Conservation (phyloP, 2,797 vertebrate species). For the Pteronotus mesoamericanus region DNA sequence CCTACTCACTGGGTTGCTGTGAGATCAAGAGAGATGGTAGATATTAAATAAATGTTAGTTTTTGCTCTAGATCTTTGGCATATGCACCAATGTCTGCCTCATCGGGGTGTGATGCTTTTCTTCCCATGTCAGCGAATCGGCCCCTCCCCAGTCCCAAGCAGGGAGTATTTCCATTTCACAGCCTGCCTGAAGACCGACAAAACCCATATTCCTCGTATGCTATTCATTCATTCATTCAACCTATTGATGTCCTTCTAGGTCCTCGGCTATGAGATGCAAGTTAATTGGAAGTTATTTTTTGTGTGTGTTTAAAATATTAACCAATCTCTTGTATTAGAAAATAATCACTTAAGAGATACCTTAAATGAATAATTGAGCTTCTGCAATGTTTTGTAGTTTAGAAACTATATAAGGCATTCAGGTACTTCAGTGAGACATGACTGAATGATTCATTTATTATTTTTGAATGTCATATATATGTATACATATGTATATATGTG, state of each 20-base stretch:
- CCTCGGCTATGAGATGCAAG: conserved; percentile 59
- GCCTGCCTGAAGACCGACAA: not conserved
- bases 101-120: not conserved
- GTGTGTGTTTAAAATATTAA: conserved; percentile 68
- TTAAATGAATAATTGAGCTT: conserved; percentile 57
- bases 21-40: not conserved
- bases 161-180: not conserved
- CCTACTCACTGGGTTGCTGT: not conserved
- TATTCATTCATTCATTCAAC: not conserved
- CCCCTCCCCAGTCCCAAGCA: not conserved
- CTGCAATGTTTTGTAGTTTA: conserved; percentile 43
- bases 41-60: not conserved
- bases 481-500: not conserved
- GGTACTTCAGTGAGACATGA: not conserved
- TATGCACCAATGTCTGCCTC: not conserved
- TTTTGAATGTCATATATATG: conserved; percentile 19
- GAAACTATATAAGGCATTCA: conserved; percentile 59
- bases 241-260: conserved; percentile 34
- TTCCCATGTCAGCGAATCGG: not conserved
- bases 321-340: conserved; percentile 49
- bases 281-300: conserved; percentile 70
- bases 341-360: conserved; percentile 54
- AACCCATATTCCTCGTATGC: conserved; percentile 21
- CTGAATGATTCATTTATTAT: not conserved
- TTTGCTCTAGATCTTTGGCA: not conserved